A percentile compares a stretch with the other conserved stretches of the same genome.
Evolutionary conservation across 2,113 vertebrate genomes (phyloP).

Genomic region (Gasterosteus aculeatus): DNA sequence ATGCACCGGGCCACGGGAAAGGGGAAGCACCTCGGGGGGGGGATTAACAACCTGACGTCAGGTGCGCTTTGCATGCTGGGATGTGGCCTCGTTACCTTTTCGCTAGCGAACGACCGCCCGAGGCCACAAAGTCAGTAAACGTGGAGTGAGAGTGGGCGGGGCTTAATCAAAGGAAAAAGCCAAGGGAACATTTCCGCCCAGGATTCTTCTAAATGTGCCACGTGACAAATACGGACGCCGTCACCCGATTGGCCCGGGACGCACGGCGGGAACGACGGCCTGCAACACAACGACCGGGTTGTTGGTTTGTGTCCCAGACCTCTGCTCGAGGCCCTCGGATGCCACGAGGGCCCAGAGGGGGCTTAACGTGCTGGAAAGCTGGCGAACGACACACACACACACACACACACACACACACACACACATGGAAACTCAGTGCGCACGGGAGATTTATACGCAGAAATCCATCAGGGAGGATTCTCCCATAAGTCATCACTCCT

Average conservation of each 20-base stretch:
- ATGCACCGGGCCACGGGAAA: slow-evolving; percentile 6
- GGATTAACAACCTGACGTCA: background rate
- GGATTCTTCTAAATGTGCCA: slow-evolving; percentile 16
- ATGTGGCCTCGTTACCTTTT: background rate
- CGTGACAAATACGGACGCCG: slow-evolving; percentile 1
- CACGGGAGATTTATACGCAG: background rate
- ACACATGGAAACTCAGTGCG: background rate
- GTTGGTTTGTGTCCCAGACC: slow-evolving; percentile 50
- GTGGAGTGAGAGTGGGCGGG: too few species aligned
- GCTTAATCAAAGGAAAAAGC: too few species aligned
- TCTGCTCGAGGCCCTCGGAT: slow-evolving; percentile 45
- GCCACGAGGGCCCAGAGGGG: slow-evolving; percentile 28
- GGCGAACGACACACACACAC: background rate
- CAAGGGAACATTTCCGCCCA: background rate
- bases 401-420: slow-evolving; percentile 3
- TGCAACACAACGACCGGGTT: slow-evolving; percentile 32
- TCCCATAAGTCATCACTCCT: slow-evolving; percentile 1
- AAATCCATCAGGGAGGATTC: background rate
- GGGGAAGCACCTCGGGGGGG: background rate
- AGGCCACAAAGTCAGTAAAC: background rate
- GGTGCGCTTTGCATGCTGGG: too few species aligned
- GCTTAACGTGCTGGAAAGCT: slow-evolving; percentile 43
- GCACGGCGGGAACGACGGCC: background rate
- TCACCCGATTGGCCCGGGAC: too few species aligned
- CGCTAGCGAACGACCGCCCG: too few species aligned